phyloP scores from a whole-genome alignment of 2,797 vertebrate species.

The Pseudomugil gertrudae region DNA sequence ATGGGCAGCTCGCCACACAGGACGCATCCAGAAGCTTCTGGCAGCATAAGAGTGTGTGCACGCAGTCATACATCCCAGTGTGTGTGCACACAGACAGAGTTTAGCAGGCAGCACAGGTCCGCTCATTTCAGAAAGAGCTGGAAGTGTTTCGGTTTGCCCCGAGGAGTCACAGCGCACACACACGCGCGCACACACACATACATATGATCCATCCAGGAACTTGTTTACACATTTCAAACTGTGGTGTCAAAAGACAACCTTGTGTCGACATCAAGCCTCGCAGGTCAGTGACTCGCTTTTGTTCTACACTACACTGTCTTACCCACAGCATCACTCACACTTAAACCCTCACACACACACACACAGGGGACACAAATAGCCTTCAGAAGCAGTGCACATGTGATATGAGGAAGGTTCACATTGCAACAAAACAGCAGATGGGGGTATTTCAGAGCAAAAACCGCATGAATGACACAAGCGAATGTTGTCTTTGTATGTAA shows the following conservation, averaged over 20 bases:
- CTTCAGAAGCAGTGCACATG: constrained; percentile 34
- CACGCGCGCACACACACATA: constrained; percentile 14
- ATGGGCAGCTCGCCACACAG: constrained; percentile 56
- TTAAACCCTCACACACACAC: constrained; percentile 7
- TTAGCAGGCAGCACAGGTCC: constrained; percentile 52
- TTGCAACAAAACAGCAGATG: constrained; percentile 21
- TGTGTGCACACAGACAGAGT: constrained; percentile 50
- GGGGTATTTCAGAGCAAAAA: background rate
- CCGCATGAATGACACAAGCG: background rate
- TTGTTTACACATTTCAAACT: constrained; percentile 34
- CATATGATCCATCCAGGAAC: constrained; percentile 19
- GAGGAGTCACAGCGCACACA: constrained; percentile 30
- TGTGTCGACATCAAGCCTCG: constrained; percentile 31
- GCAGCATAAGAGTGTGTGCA: constrained; percentile 38
- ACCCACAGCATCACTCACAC: constrained; percentile 2
- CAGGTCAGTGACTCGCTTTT: constrained; percentile 20
- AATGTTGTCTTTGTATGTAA: constrained; percentile 1
- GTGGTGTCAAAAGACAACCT: constrained; percentile 30
- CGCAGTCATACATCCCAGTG: constrained; percentile 61
- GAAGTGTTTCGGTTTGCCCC: constrained; percentile 42
- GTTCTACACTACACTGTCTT: constrained; percentile 6
- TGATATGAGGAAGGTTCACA: constrained; percentile 34
- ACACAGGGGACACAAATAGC: constrained; percentile 8
- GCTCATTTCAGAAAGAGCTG: constrained; percentile 43
- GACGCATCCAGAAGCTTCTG: constrained; percentile 55